phyloP scores from a whole-genome alignment of 92 coral and sea anemone species.

The Parazoanthus atlanticus region DNA sequence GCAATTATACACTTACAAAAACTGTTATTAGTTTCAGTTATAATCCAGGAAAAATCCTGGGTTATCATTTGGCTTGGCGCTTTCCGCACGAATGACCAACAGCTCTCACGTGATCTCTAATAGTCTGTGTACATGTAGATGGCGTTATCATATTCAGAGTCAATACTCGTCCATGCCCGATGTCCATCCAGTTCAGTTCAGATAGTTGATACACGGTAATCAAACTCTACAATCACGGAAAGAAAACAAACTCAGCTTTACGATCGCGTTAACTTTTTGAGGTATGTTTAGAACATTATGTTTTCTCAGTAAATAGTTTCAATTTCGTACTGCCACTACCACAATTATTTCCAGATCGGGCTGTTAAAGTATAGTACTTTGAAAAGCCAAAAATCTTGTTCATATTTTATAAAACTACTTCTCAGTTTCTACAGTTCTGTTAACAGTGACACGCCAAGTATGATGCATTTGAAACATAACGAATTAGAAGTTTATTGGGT shows the following conservation, averaged over 20 bases:
- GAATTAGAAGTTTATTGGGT: not conserved
- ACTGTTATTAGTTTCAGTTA: not conserved
- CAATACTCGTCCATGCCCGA: not conserved
- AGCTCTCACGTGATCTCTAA: conserved; percentile 18
- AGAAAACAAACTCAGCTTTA: not conserved
- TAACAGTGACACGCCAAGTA: not conserved
- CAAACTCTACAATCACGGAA: not conserved
- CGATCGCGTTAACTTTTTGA: conserved; percentile 1
- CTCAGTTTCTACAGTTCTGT: not conserved
- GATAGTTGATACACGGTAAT: not conserved
- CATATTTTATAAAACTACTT: not conserved
- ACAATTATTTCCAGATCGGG: not conserved
- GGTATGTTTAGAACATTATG: not conserved
- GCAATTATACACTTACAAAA: not conserved
- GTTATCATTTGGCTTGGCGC: not conserved
- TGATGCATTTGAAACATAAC: not conserved
- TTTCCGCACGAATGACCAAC: conserved; percentile 37
- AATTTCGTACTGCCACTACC: not conserved
- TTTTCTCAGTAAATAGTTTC: not conserved
- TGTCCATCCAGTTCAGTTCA: not conserved
- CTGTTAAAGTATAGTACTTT: not conserved
- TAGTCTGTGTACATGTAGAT: not conserved
- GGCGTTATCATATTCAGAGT: not conserved
- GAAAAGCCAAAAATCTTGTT: not conserved
- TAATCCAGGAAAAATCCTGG: not conserved